Conservation (phyloP, 2,888 invertebrate species). For the Tanytarsus gracilentus region DNA sequence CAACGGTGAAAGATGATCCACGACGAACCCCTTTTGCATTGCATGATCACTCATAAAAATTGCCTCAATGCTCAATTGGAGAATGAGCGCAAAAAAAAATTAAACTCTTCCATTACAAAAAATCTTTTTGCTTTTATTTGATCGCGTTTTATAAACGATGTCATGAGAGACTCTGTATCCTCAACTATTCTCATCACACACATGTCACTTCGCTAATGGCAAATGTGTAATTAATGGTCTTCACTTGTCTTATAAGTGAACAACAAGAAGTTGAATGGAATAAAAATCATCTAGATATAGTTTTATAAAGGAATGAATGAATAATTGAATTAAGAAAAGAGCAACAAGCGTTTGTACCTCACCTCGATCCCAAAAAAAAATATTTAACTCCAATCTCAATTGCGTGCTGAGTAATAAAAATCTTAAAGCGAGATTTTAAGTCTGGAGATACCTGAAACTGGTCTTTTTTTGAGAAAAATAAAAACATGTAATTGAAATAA, state of each 20-base stretch:
- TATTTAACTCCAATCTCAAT: constrained; percentile 10
- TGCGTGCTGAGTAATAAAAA: constrained; percentile 22
- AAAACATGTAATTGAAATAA: constrained; percentile 23
- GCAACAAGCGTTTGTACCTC: too few species aligned
- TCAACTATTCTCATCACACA: neutral
- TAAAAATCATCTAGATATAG: constrained; percentile 11
- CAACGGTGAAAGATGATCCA: too few species aligned
- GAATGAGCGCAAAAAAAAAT: too few species aligned
- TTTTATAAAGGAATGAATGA: constrained; percentile 1
- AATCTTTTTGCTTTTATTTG: too few species aligned
- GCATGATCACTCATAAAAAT: too few species aligned
- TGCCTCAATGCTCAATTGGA: too few species aligned
- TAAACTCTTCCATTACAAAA: too few species aligned
- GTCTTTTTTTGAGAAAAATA: constrained; percentile 3
- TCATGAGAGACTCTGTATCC: too few species aligned
- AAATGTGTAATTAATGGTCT: constrained; percentile 8
- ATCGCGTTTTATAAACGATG: too few species aligned
- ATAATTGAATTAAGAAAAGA: constrained; percentile 13
- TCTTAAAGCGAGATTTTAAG: constrained; percentile 8
- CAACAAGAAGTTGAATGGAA: neutral
- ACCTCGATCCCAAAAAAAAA: neutral
- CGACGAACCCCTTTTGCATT: too few species aligned
- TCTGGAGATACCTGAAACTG: constrained; percentile 17
- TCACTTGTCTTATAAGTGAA: neutral
- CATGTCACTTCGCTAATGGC: constrained; percentile 6